Conservation (phyloP, 2,113 vertebrate genomes). For the Xyliphius kryptos region DNA sequence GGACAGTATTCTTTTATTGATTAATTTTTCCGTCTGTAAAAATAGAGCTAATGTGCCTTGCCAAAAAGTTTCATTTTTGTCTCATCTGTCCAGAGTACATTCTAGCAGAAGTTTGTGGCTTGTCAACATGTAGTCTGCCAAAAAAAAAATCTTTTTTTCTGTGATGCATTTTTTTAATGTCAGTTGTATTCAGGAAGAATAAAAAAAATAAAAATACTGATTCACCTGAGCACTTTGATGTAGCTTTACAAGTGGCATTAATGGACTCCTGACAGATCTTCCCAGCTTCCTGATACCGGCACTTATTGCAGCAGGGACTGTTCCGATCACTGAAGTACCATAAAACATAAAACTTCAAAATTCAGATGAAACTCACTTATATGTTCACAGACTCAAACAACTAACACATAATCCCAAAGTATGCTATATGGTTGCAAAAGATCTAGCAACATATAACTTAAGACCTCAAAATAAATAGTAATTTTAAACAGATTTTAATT, state of each 20-base stretch:
- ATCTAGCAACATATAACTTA: too few species aligned
- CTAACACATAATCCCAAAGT: background rate
- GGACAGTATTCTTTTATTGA: too few species aligned
- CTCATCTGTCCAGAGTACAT: too few species aligned
- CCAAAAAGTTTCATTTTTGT: too few species aligned
- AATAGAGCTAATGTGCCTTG: too few species aligned
- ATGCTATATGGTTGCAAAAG: background rate
- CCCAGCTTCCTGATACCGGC: conserved; percentile 74
- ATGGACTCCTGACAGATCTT: conserved; percentile 91
- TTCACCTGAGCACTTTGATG: conserved; percentile 85
- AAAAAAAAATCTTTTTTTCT: too few species aligned
- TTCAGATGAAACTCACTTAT: background rate
- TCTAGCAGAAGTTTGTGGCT: too few species aligned
- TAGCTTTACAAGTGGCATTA: conserved; percentile 88
- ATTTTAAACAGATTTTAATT: too few species aligned
- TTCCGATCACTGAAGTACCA: conserved; percentile 79
- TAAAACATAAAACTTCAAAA: background rate
- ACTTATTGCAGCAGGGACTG: conserved; percentile 87
- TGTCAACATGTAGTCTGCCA: too few species aligned
- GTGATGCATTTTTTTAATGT: background rate
- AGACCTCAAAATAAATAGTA: too few species aligned
- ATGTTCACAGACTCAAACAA: background rate
- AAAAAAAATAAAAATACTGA: background rate
- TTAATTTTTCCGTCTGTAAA: too few species aligned
- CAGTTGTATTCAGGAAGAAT: background rate